These are phyloP conservation scores for Steinernema carpocapsae DNA, from an alignment of 2,888 invertebrate species.

Conservation along the genomic window DNA sequence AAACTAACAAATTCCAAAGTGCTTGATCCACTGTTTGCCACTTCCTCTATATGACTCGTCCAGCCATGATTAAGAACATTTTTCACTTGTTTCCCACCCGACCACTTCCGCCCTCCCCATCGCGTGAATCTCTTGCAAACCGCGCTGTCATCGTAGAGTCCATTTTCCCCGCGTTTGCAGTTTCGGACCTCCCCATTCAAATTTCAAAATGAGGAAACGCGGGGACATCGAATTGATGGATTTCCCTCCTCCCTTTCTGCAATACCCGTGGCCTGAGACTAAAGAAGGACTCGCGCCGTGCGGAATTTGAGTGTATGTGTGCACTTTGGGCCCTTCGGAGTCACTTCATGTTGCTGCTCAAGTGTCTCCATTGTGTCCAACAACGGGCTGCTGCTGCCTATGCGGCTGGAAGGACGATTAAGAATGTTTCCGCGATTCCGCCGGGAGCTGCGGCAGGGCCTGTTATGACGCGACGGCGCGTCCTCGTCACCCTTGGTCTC, in stretches of 20 bases:
- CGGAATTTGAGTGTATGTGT: conserved; percentile 1
- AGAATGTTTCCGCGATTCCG: conserved; percentile 20
- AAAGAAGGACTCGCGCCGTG: not conserved
- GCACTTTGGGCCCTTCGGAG: not conserved
- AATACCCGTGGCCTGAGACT: not conserved
- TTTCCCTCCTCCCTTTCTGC: not conserved
- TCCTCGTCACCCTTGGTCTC: not conserved
- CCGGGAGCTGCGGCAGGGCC: not conserved
- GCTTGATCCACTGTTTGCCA: too few relatives aligned
- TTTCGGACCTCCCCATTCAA: not conserved
- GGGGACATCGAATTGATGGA: conserved; percentile 15
- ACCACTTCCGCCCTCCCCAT: not conserved
- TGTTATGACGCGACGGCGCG: conserved; percentile 21
- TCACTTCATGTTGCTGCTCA: conserved; percentile 25
- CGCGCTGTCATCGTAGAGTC: too few relatives aligned
- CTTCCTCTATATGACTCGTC: too few relatives aligned
- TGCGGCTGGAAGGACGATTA: not conserved
- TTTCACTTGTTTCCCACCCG: too few relatives aligned
- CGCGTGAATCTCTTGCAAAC: not conserved
- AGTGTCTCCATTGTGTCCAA: conserved; percentile 16
- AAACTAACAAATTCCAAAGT: too few relatives aligned
- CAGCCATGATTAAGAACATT: too few relatives aligned
- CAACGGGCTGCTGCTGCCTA: not conserved
- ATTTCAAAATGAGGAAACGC: not conserved
- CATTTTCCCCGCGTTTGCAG: not conserved